Conservation (phyloP, 2,888 invertebrate genomes). For the Dinocampus coccinellae region DNA sequence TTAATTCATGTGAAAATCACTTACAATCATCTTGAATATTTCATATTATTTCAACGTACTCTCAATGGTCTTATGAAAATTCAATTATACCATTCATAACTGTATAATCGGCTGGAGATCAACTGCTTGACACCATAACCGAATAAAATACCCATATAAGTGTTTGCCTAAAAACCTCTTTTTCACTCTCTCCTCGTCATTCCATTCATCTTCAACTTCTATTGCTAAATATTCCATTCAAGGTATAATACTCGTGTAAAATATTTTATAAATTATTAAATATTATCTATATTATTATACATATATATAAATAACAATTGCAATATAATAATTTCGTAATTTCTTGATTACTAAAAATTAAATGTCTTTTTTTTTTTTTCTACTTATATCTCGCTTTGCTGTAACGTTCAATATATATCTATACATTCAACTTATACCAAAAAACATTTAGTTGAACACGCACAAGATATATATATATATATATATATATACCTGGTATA, state of each 20-base stretch:
- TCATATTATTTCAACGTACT: constrained; percentile 17
- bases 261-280: no score
- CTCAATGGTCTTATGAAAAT: constrained; percentile 4
- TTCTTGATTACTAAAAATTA: no score
- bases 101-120: background rate
- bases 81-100: constrained; percentile 11
- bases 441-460: background rate
- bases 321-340: no score
- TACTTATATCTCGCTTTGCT: background rate
- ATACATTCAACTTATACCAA: background rate
- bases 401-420: background rate
- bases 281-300: no score
- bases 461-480: background rate
- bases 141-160: background rate
- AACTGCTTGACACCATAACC: constrained; percentile 29
- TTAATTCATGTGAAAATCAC: background rate
- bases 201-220: no score
- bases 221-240: no score
- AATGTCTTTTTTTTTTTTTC: background rate
- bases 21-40: constrained; percentile 14
- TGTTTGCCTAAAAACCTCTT: no score
- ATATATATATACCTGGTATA: background rate
- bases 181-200: no score
- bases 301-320: background rate
- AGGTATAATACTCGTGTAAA: no score